Evolutionary conservation across 1,140 invertebrate species (phyloP).

Genomic region (Carcinoscorpius rotundicauda): DNA sequence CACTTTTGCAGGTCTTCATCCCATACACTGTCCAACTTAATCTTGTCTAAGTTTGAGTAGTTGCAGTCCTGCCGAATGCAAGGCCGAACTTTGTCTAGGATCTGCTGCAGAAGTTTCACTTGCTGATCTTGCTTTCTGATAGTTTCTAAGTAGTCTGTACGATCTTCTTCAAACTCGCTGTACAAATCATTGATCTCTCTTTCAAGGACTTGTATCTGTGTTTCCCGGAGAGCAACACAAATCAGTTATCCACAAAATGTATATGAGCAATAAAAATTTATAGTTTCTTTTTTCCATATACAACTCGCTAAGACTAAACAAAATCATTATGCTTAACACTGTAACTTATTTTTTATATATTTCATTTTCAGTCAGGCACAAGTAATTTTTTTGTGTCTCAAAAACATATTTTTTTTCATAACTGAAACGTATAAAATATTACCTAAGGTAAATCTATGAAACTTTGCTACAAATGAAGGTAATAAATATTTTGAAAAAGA

Average conservation of each 20-base stretch:
- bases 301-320: no score
- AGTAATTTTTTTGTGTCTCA: no score
- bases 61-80: constrained; percentile 59
- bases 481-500: no score
- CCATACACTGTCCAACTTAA: constrained; percentile 58
- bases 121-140: constrained; percentile 63
- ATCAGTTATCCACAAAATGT: neutral
- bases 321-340: no score
- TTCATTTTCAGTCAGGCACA: no score
- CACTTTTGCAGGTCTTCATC: constrained; percentile 60
- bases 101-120: constrained; percentile 51
- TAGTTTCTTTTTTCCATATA: no score
- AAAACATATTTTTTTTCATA: no score
- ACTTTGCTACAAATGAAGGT: no score
- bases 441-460: no score
- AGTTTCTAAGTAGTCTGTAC: constrained; percentile 72
- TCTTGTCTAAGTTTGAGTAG: constrained; percentile 52
- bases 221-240: neutral
- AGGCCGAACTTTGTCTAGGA: constrained; percentile 56
- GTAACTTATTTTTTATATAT: no score
- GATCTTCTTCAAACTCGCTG: constrained; percentile 68
- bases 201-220: constrained; percentile 46
- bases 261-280: neutral
- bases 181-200: constrained; percentile 65
- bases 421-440: no score